Percentiles rank a stretch among this genome's conserved stretches.
These are phyloP conservation scores for Sanderia malayensis DNA, from an alignment of 30 jellyfish, hydroid and myxozoan species.

Conservation along the genomic window DNA sequence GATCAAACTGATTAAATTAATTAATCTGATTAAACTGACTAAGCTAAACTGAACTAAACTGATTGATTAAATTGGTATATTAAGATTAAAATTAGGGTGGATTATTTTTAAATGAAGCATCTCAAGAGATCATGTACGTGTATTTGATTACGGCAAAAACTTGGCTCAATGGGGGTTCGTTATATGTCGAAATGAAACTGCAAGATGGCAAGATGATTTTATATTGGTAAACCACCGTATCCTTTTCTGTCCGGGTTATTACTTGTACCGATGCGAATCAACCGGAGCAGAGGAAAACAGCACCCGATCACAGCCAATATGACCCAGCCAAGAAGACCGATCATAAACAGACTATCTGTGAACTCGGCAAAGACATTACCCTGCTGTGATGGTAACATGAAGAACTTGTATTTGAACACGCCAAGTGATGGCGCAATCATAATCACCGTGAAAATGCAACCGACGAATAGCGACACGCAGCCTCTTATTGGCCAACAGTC, in stretches of 20 bases:
- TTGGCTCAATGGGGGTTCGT: too few relatives aligned
- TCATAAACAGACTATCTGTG: constrained; percentile 86
- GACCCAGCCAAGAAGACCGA: constrained; percentile 91
- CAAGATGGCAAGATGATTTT: background rate
- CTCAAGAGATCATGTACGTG: too few relatives aligned
- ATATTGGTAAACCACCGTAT: constrained; percentile 50
- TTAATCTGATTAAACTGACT: too few relatives aligned
- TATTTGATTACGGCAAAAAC: too few relatives aligned
- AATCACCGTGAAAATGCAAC: constrained; percentile 64
- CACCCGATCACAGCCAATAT: constrained; percentile 84
- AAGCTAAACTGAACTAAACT: too few relatives aligned
- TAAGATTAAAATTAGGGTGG: too few relatives aligned
- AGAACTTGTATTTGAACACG: constrained; percentile 85
- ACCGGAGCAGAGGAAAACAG: constrained; percentile 78
- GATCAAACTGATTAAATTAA: too few relatives aligned
- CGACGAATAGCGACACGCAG: constrained; percentile 91
- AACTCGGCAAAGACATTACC: constrained; percentile 73
- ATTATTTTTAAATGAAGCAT: too few relatives aligned
- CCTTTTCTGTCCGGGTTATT: constrained; percentile 53
- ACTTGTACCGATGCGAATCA: constrained; percentile 78
- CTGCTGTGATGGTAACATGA: constrained; percentile 69
- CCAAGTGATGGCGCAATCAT: constrained; percentile 94
- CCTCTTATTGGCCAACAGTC: constrained; percentile 98
- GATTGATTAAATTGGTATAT: too few relatives aligned
- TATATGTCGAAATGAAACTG: too few relatives aligned